A percentile compares a stretch with the other conserved stretches of the same genome.
These are phyloP conservation scores for Aphelinus atriplicis DNA, from an alignment of 1,140 invertebrate species.

Conservation along the genomic window DNA sequence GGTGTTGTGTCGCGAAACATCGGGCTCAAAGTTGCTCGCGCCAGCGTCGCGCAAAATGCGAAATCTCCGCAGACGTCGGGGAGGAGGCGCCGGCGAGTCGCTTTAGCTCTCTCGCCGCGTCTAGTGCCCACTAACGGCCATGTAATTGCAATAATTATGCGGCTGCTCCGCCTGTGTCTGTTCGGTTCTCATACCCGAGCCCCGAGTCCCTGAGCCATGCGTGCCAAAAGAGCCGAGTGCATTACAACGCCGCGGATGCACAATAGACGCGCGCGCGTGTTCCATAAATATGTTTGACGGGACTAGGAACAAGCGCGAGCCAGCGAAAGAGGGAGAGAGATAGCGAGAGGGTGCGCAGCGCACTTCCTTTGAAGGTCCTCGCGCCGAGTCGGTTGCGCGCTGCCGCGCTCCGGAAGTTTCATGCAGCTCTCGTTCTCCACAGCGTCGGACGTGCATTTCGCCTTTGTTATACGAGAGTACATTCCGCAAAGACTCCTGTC, in stretches of 20 bases:
- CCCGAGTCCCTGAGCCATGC: background rate
- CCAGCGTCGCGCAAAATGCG: slow-evolving; percentile 10
- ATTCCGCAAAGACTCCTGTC: slow-evolving; percentile 38
- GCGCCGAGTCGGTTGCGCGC: background rate
- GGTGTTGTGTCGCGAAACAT: slow-evolving; percentile 14
- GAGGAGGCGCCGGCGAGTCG: background rate
- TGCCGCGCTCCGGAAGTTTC: slow-evolving; percentile 16
- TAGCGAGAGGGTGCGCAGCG: background rate
- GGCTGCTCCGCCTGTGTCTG: background rate
- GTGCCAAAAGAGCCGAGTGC: no score
- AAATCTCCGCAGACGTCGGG: slow-evolving; percentile 13
- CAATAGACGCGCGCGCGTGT: slow-evolving; percentile 21
- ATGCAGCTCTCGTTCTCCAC: slow-evolving; percentile 19
- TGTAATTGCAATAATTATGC: slow-evolving; percentile 27
- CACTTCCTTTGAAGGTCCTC: slow-evolving; percentile 27
- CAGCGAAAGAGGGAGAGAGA: background rate
- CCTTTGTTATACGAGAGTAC: slow-evolving; percentile 35
- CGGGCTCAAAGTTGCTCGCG: slow-evolving; percentile 10
- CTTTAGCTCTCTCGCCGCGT: background rate
- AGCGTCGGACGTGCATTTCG: slow-evolving; percentile 19
- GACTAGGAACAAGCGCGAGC: background rate
- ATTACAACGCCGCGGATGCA: background rate
- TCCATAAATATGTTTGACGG: slow-evolving; percentile 33
- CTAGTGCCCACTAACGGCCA: background rate
- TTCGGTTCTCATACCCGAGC: background rate